Base-by-base conservation (phyloP, 2,797 vertebrate species). In the Gambusia yucatana region DNA sequence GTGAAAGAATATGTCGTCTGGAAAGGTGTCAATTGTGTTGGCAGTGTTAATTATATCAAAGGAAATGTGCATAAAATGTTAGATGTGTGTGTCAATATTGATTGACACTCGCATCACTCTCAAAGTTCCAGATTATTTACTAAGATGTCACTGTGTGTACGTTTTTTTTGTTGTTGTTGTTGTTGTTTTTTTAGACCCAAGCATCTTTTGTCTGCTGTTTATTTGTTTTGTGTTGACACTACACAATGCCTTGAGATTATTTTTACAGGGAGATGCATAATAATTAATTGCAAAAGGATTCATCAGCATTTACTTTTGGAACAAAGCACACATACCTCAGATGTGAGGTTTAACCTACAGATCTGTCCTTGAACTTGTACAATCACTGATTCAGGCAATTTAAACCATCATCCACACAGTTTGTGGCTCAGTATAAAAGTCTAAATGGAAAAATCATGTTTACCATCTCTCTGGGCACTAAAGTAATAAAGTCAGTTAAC, bases 1-100 rank as follows among this genome's bases (percentile, higher is more conserved):
- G 11, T 39, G 30, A 77, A 73, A 79, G 63, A 79, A 63, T 14
- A 46, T 67, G 39, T 50, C 55, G 43, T 47, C 11, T 11, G 65
- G 39, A 41, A 69, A 65, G 33, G 36, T 65, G 61, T 65, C 61
- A 65, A 33, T 65, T 65, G 33, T 65, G 61, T 36, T 65, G 61
- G 33, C 61, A 65, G 17, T 36, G 16, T 65, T 65, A 65, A 59
- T 61, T 61, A 30, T 17, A 61, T 30, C 16, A 33, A 61, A 33
- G 61, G 61, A 36, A 39, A 36, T 36, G 14, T 63, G 30, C 39
- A 39, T 8, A 63, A 63, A 63, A 33, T 63, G 59, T 46, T 63
- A 20, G 1, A 17, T 36, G 59, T 16, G 30, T 33, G 57, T 30
- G 28, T 36, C 14, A 16, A 8, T 36, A 16, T 63, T 33, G 30